phyloP scores from a whole-genome alignment of 2,888 invertebrate genomes.

The Ophion ventricosus region DNA sequence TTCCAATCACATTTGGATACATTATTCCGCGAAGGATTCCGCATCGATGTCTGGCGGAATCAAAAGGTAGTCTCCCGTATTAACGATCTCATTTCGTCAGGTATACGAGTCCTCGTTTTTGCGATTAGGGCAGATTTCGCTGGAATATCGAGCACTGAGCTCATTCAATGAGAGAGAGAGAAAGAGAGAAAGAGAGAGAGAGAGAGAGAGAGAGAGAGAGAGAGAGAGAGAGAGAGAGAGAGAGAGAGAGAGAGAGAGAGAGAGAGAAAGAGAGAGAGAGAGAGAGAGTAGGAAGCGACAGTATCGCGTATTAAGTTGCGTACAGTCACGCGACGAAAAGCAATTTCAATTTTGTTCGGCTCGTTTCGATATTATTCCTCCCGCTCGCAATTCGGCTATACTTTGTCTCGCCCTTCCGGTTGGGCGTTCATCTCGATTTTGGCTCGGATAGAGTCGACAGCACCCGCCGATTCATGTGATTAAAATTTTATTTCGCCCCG shows the following conservation, averaged over 20 bases:
- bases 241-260: constrained; percentile 1
- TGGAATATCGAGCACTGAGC: neutral
- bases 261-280: constrained; percentile 23
- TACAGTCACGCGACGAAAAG: constrained; percentile 52
- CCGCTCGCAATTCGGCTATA: constrained; percentile 10
- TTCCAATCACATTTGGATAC: constrained; percentile 32
- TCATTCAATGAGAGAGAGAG: neutral
- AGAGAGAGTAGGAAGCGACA: constrained; percentile 11
- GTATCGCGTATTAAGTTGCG: constrained; percentile 51
- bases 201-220: neutral
- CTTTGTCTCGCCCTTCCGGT: constrained; percentile 13
- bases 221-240: neutral
- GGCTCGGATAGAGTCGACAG: constrained; percentile 44
- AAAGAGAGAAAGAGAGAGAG: neutral
- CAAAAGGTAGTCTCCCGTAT: neutral
- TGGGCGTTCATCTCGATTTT: constrained; percentile 41
- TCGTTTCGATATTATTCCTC: constrained; percentile 56
- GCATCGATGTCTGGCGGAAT: neutral
- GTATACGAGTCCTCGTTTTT: constrained; percentile 2
- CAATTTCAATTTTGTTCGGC: constrained; percentile 54
- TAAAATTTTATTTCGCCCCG: constrained; percentile 61
- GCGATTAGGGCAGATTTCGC: neutral
- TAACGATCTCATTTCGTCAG: neutral
- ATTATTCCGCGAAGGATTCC: neutral
- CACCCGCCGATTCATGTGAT: constrained; percentile 56